Base-by-base conservation (phyloP, 2,797 vertebrate genomes). In the Enteromius radiatus region DNA sequence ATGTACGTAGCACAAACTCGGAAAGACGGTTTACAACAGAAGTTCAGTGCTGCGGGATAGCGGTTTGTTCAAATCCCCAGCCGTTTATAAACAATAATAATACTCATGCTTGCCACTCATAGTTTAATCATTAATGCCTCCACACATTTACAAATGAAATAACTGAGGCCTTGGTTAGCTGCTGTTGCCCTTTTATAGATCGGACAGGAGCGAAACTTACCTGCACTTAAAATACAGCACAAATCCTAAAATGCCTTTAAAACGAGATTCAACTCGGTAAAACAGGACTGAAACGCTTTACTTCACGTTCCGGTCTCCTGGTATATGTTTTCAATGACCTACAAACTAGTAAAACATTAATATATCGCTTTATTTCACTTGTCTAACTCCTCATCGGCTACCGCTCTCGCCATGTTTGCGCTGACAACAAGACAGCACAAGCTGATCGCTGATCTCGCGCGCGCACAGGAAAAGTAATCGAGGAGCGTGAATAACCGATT, bases 361-460 rank as follows among this genome's bases (percentile, higher is more conserved):
- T 21, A 82, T 19, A 33, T 11, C 0, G 21, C 71, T 68, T 82
- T 45, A 59, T 76, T 43, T 63, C 41, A 77, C 74, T 77, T 41
- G 3, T 61, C 54, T 43, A 38, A 61, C 26, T 77, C 38, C 5
- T 10, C 9, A 4, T 12, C 71, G 17, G 23, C 63, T 70, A 2
- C 36, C 64, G 26, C 64, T 63, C 12, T 77, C 81, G 81, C 81
- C 81, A 83, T 83, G 52, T 83, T 83, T 83, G 15, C 64, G 52
- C 65, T 77, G 74, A 49, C 45, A 23, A 63, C 1, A 4, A 83
- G 81, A 38, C 81, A 19, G 28, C 47, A 38, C 63, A 6, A 77
- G 52, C 28, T 19, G 74, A 56, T 49, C 21, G 36, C 28, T 1
- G 71, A 76, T 38, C 1, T 28, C 7, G 10, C 17, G 74, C 26